Evolutionary conservation across 2,113 vertebrate species (phyloP).

Genomic region (Carassius auratus): DNA sequence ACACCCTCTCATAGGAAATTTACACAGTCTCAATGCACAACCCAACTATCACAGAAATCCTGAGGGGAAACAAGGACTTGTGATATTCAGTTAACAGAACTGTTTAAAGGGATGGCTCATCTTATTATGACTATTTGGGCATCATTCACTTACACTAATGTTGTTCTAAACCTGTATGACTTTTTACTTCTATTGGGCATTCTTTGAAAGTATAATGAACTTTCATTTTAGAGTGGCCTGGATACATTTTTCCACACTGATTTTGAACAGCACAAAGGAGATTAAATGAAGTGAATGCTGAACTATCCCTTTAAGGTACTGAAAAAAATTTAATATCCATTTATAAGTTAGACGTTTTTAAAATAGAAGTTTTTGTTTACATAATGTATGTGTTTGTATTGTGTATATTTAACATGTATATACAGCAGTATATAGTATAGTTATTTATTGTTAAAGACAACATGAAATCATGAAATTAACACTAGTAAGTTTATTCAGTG

Average conservation of each 20-base stretch:
- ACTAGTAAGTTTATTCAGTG: too few relatives aligned
- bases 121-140: background rate
- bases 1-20: background rate
- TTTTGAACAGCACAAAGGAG: background rate
- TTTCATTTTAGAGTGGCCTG: background rate
- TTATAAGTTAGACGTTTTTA: background rate
- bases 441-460: background rate
- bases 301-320: background rate
- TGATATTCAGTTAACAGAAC: background rate
- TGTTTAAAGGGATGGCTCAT: background rate
- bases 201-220: background rate
- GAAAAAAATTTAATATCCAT: background rate
- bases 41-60: background rate
- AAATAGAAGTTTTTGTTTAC: too few relatives aligned
- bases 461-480: constrained; percentile 19
- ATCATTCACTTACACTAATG: background rate
- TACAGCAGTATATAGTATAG: too few relatives aligned
- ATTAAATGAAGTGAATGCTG: background rate
- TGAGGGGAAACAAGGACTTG: background rate
- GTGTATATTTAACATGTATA: too few relatives aligned
- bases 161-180: background rate
- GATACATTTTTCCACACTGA: background rate
- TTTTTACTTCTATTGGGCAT: background rate
- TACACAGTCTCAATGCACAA: background rate
- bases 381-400: too few relatives aligned